Conservation (phyloP, 2,113 vertebrate genomes). For the Ictidomys tridecemlineatus region DNA sequence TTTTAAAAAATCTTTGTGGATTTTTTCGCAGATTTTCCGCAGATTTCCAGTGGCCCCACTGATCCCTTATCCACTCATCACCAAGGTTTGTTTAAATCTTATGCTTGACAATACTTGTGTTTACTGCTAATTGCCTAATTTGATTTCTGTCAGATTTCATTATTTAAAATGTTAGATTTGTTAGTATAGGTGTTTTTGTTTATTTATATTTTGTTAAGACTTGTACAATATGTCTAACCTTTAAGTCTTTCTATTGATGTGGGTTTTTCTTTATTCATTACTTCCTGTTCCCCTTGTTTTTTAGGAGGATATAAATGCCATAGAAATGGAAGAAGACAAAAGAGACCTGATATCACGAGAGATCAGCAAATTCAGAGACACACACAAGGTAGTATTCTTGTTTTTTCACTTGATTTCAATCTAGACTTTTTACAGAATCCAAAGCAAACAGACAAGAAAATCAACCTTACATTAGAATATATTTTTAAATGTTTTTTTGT, state of each 20-base stretch:
- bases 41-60: slow-evolving; percentile 92
- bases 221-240: slow-evolving; percentile 84
- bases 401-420: slow-evolving; percentile 88
- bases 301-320: slow-evolving; percentile 99
- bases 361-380: slow-evolving; percentile 99
- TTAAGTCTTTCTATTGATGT: slow-evolving; percentile 68
- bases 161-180: slow-evolving; percentile 87
- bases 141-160: slow-evolving; percentile 86
- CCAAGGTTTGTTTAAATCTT: slow-evolving; percentile 91
- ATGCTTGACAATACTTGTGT: slow-evolving; percentile 86
- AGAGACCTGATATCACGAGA: slow-evolving; percentile 99
- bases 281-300: slow-evolving; percentile 83
- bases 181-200: slow-evolving; percentile 83
- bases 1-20: slow-evolving; percentile 89
- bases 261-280: slow-evolving; percentile 85
- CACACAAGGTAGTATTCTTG: slow-evolving; percentile 98
- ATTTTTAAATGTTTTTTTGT: slow-evolving; percentile 86
- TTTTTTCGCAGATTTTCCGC: slow-evolving; percentile 92
- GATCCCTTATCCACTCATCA: slow-evolving; percentile 93
- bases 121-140: slow-evolving; percentile 86
- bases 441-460: slow-evolving; percentile 84
- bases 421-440: slow-evolving; percentile 90
- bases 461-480: slow-evolving; percentile 87
- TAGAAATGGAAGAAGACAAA: slow-evolving; percentile 99
- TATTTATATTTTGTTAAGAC: slow-evolving; percentile 84